Base-by-base conservation (phyloP, 2,888 invertebrate genomes). In the Myopa tessellatipennis region DNA sequence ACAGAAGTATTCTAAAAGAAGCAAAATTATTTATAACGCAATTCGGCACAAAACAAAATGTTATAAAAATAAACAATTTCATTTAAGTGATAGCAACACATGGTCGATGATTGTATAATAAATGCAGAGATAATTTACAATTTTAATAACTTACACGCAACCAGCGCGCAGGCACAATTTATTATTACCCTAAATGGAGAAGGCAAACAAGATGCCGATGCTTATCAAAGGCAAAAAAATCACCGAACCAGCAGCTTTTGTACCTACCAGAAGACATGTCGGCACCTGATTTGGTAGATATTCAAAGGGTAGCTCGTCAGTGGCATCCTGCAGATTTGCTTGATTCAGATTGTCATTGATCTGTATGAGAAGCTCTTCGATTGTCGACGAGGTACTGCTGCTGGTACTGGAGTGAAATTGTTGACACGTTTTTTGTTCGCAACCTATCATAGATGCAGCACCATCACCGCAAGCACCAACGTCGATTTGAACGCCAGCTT, bases 341-440 rank as follows among this genome's bases (percentile, higher is more conserved):
- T 83, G 79, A 79, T 84, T 84, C 45, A 88, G 77, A 82, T 87
- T 87, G 38, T 87, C 82, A 82, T 86, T 86, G 45, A 88, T 87
- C 52, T 87, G 84, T 61, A 80, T 81, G 38, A 88, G 83, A 18
- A 88, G 79, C 77, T 88, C 83, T 74, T 86, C 81, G 69, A 88
- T 86, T 50, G 82, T 83, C 70, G 82, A 83, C 40, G 81, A 72
- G 38, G 80, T 79, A 38, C 76, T 80, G 34, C 79, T 79, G 40
- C 78, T 63, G 26, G 74, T 78, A 58, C 75, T 60, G 60, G 75
- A 67, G n/a, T 68, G 60, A 4, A 69, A 40, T 26, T 69, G 45
- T 14, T 69, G 18, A 16, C 45, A 40, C 3, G 55, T 36, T 45
- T 75, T 68, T 26, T 40, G 40, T 14, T 70, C 70, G 36, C 16